Percentiles rank a stretch among this genome's conserved stretches.
Evolutionary conservation across 1,140 invertebrate species (phyloP).

Genomic region (Battus philenor): DNA sequence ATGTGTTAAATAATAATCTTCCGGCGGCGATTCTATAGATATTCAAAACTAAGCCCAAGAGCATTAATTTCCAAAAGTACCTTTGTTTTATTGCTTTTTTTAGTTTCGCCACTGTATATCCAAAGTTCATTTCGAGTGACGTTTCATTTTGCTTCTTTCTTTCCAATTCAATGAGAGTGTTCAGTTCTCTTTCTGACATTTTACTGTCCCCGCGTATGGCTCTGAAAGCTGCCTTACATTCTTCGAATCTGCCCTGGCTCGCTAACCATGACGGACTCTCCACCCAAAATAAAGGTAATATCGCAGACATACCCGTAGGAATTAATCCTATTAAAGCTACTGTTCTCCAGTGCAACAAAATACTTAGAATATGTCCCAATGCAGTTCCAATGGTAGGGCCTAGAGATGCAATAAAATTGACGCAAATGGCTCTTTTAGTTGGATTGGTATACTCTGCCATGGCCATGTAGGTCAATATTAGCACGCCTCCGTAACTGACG

Average conservation of each 20-base stretch:
- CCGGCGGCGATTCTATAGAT: constrained; percentile 6
- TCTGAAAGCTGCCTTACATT: constrained; percentile 17
- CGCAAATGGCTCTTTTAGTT: constrained; percentile 15
- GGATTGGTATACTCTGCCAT: constrained; percentile 22
- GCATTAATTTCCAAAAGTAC: background rate
- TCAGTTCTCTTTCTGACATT: constrained; percentile 10
- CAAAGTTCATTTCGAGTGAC: constrained; percentile 1
- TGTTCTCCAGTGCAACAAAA: constrained; percentile 20
- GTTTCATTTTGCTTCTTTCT: background rate
- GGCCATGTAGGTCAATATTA: constrained; percentile 18
- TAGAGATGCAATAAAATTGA: constrained; percentile 18
- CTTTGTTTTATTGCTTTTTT: constrained; percentile 7
- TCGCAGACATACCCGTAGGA: constrained; percentile 19
- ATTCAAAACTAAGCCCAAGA: background rate
- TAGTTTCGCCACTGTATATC: background rate
- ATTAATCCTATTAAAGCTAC: constrained; percentile 22
- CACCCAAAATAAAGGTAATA: constrained; percentile 21
- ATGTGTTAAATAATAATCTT: constrained; percentile 2
- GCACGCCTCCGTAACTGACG: constrained; percentile 18
- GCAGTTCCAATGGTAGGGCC: constrained; percentile 5
- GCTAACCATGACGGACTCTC: constrained; percentile 23
- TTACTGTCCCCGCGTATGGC: background rate
- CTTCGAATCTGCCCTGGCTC: constrained; percentile 12
- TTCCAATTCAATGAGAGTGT: background rate
- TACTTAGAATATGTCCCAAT: constrained; percentile 11